Evolutionary conservation across 1,140 invertebrate genomes (phyloP), one percentile per base, ranked within the genome.

Genomic region (Drosophila yakuba): DNA sequence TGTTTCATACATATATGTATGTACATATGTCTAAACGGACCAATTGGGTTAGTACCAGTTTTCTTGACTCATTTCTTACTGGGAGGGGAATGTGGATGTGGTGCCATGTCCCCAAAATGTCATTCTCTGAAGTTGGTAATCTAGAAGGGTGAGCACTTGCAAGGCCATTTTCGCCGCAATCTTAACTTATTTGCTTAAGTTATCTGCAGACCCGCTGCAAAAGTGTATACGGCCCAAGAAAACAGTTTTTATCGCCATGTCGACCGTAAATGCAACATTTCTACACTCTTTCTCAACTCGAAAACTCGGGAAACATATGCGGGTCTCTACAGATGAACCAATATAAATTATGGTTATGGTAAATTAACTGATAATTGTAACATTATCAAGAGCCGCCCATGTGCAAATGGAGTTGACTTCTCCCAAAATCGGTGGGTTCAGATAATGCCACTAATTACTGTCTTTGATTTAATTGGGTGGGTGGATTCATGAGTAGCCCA

Each of bases 391-490:
- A 28, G 38, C 61, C 39, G 23, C 52, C 78, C 61, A 72, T 59
- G 76, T 80, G 59, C 63, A 54, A 58, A 76, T 64, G 67, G 41
- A 39, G 56, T 52, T 43, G 57, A 25, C 68, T 73, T 39, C 63
- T 59, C 57, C 44, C 62, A 43, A 47, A 76, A 79, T 73, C 57
- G 61, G 36, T 48, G 48, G 25, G 68, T 66, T 52, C 58, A 66
- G 79, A 88, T 79, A 86, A 86, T 88, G 83, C 63, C 81, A 61
- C 59, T 76, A 74, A 83, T 88, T 81, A 83, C 74, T 82, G 74
- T 75, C 71, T 72, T 66, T 86, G 81, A 74, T 85, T 75, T 78
- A 80, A 85, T 85, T 78, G 32, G 28, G 43, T 11, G 25, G 54
- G 10, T 6, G 23, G 17, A 15, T 28, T 17, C 36, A 4, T 32